phyloP scores from a whole-genome alignment of 2,113 vertebrate species.

The Phaetusa simplex region DNA sequence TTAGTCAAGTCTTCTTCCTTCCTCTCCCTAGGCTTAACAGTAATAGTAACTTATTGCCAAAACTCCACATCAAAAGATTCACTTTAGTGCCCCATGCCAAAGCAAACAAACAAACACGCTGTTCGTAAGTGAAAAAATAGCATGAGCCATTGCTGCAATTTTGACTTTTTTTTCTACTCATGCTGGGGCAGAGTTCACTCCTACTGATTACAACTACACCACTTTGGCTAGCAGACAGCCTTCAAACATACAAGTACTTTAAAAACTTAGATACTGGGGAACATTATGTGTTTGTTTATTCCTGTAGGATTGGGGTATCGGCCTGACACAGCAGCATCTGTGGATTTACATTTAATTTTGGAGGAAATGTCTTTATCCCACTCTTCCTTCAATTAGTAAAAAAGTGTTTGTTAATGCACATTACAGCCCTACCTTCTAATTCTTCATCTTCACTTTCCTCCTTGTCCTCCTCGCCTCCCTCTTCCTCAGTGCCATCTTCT shows the following conservation, averaged over 20 bases:
- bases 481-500: conserved; percentile 72
- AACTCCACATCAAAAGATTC: not conserved
- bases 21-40: not conserved
- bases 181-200: not conserved
- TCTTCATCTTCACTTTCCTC: conserved; percentile 79
- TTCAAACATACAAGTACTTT: not conserved
- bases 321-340: not conserved
- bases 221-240: not conserved
- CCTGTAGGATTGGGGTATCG: not conserved
- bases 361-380: not conserved
- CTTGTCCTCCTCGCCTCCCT: conserved; percentile 74
- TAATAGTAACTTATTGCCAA: not conserved
- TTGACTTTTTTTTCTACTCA: not conserved
- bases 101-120: not conserved
- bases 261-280: not conserved
- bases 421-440: conserved; percentile 59
- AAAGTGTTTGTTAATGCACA: accelerated
- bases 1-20: not conserved
- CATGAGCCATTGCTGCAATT: not conserved
- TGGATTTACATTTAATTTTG: not conserved
- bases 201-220: not conserved
- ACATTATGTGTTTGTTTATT: not conserved
- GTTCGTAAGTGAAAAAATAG: not conserved
- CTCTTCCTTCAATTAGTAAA: not conserved
- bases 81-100: not conserved